Evolutionary conservation across 2,797 vertebrate species (phyloP).

Genomic region (Sparidentex hasta): DNA sequence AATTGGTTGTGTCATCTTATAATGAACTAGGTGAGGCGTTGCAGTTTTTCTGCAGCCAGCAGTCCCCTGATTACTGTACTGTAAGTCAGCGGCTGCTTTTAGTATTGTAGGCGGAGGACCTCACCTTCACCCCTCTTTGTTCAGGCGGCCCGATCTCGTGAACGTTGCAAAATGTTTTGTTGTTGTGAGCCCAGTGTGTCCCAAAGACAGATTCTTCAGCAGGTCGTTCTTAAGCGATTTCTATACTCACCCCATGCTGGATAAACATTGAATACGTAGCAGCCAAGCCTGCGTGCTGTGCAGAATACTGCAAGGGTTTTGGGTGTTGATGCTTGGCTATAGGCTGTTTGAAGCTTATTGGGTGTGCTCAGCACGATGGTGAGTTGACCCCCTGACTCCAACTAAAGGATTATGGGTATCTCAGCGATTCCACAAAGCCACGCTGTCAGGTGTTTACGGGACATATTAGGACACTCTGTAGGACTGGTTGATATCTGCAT

Average conservation of each 20-base stretch:
- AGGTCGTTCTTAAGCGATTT: conserved; percentile 24
- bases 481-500: conserved; percentile 65
- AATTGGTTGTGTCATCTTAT: conserved; percentile 91
- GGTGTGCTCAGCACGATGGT: conserved; percentile 71
- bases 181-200: conserved; percentile 29
- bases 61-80: conserved; percentile 85
- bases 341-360: conserved; percentile 60
- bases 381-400: conserved; percentile 76
- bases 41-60: conserved; percentile 86
- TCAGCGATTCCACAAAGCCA: conserved; percentile 79
- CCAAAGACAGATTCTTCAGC: conserved; percentile 31
- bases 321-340: conserved; percentile 46
- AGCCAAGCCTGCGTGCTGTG: conserved; percentile 34
- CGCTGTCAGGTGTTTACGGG: conserved; percentile 74
- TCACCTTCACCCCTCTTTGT: conserved; percentile 72
- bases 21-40: conserved; percentile 89
- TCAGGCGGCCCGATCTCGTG: conserved; percentile 54
- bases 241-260: neutral
- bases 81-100: conserved; percentile 81
- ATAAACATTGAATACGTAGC: conserved; percentile 45
- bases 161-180: conserved; percentile 63
- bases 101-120: conserved; percentile 52
- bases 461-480: conserved; percentile 66
- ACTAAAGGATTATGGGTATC: conserved; percentile 78
- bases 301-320: conserved; percentile 45